Evolutionary conservation across 92 coral and sea anemone genomes (phyloP).

Genomic region (Actinernus sp.): DNA sequence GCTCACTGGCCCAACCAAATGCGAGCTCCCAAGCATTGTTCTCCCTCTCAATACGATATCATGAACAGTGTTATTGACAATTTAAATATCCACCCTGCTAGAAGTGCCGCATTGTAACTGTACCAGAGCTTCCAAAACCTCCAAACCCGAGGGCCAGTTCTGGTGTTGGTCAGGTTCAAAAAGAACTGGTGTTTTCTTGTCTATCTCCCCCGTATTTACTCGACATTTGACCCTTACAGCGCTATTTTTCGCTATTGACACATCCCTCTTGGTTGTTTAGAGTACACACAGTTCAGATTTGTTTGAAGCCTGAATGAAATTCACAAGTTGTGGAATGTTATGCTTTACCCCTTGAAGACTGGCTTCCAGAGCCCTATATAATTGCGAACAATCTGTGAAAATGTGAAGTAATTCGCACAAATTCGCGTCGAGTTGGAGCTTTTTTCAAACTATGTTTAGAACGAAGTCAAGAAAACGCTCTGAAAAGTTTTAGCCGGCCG

Average conservation of each 20-base stretch:
- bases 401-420: too few relatives aligned
- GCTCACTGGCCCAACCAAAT: slow-evolving; percentile 52
- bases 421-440: too few relatives aligned
- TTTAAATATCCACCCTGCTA: slow-evolving; percentile 25
- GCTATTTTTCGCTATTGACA: slow-evolving; percentile 20
- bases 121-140: slow-evolving; percentile 4
- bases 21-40: slow-evolving; percentile 43
- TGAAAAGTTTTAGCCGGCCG: too few relatives aligned
- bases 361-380: too few relatives aligned
- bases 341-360: too few relatives aligned
- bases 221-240: slow-evolving; percentile 36
- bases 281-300: slow-evolving; percentile 37
- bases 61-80: slow-evolving; percentile 39
- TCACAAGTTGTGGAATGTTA: slow-evolving; percentile 31
- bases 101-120: slow-evolving; percentile 14
- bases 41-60: slow-evolving; percentile 46
- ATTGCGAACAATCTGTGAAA: too few relatives aligned
- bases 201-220: slow-evolving; percentile 29
- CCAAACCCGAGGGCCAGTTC: slow-evolving; percentile 25
- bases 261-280: slow-evolving; percentile 30
- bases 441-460: too few relatives aligned
- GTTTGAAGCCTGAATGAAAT: slow-evolving; percentile 25
- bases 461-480: too few relatives aligned
- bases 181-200: slow-evolving; percentile 19
- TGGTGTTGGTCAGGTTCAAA: slow-evolving; percentile 28